These are phyloP conservation scores for Heliopora coerulea DNA, from an alignment of 92 coral and sea anemone genomes.

Conservation along the genomic window DNA sequence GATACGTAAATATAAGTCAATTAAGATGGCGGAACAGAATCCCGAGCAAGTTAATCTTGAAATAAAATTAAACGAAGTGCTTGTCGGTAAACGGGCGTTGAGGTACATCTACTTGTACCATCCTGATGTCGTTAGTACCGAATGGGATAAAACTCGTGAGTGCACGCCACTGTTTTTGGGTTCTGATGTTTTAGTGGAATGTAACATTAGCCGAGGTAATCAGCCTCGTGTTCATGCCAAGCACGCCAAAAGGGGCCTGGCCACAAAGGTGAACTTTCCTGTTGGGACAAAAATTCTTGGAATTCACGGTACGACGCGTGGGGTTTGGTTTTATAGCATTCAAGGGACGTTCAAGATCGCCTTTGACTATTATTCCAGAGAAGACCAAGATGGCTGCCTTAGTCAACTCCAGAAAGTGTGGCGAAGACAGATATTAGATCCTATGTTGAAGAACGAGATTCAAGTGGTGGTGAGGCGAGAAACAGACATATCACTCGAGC, in stretches of 20 bases:
- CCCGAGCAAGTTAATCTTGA: conserved; percentile 11
- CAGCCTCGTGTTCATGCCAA: conserved; percentile 90
- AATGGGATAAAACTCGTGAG: conserved; percentile 19
- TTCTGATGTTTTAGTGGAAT: conserved; percentile 77
- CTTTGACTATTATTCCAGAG: conserved; percentile 76
- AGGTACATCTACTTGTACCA: conserved; percentile 68
- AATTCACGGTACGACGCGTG: conserved; percentile 79
- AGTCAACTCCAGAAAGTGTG: conserved; percentile 57
- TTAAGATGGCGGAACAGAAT: conserved; percentile 45
- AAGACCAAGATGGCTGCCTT: conserved; percentile 75
- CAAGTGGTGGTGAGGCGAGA: conserved; percentile 1
- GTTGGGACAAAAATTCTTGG: conserved; percentile 56
- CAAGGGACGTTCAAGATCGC: conserved; percentile 86
- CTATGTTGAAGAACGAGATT: conserved; percentile 50
- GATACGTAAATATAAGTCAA: not conserved
- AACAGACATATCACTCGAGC: not conserved
- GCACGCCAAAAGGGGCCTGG: conserved; percentile 70
- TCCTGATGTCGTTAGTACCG: conserved; percentile 40
- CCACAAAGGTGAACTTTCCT: conserved; percentile 76
- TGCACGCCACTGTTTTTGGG: conserved; percentile 73
- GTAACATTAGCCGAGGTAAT: conserved; percentile 65
- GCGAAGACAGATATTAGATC: conserved; percentile 68
- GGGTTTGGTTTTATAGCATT: conserved; percentile 88
- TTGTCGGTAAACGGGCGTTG: conserved; percentile 62
- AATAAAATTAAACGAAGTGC: conserved; percentile 54